A percentile compares a stretch with the other conserved stretches of the same genome.
Conservation (phyloP, 2,797 vertebrate genomes). For the Caiman crocodilus region DNA sequence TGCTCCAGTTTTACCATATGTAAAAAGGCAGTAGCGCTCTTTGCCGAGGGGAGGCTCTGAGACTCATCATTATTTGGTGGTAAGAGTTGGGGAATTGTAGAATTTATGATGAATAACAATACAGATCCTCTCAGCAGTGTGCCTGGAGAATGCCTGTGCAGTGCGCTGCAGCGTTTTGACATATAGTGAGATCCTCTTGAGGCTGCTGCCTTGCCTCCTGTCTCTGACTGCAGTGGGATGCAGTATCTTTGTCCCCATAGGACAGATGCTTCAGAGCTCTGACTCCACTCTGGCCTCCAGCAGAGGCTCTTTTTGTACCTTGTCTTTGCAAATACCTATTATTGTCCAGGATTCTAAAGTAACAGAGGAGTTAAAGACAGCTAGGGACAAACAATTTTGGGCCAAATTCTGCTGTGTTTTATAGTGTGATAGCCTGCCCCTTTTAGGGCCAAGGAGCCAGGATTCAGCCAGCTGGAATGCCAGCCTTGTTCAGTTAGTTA, state of each 20-base stretch:
- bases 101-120: neutral
- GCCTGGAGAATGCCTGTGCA: neutral
- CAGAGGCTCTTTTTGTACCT: neutral
- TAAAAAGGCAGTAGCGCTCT: neutral
- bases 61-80: rapidly evolving
- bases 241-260: neutral
- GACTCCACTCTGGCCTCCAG: neutral
- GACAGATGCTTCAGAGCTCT: neutral
- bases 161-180: neutral
- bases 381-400: too few species aligned
- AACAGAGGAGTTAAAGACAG: neutral
- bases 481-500: neutral
- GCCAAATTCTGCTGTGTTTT: neutral
- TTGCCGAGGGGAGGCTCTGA: neutral
- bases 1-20: neutral
- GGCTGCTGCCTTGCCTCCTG: neutral
- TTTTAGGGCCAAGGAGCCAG: neutral
- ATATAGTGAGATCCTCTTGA: neutral
- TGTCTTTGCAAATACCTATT: rapidly evolving
- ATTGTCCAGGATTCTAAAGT: neutral
- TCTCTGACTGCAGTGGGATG: neutral
- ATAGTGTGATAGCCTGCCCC: neutral
- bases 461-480: too few species aligned
- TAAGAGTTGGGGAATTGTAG: rapidly evolving
- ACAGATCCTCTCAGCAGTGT: too few species aligned